These are phyloP conservation scores for Puffinus mauretanicus DNA, from an alignment of 2,113 vertebrate species.

Conservation along the genomic window DNA sequence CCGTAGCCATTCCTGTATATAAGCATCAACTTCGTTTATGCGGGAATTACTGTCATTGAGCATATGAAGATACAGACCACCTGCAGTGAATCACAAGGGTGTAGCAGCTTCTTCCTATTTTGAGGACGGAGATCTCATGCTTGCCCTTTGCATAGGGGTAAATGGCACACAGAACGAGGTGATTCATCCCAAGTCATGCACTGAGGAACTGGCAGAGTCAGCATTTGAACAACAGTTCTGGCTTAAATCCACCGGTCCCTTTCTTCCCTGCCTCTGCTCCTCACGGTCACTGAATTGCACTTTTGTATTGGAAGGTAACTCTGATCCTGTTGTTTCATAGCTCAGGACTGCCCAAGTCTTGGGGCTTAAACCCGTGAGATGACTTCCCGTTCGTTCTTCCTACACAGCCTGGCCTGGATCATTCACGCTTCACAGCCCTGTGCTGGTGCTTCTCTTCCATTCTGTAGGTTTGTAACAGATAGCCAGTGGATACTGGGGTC, in stretches of 20 bases:
- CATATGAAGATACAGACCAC: neutral
- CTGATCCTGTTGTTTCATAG: neutral
- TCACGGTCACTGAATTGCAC: neutral
- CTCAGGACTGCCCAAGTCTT: neutral
- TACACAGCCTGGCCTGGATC: neutral
- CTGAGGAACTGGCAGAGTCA: neutral
- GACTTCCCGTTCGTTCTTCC: neutral
- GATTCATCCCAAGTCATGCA: constrained; percentile 5
- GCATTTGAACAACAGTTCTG: neutral
- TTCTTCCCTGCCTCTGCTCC: neutral
- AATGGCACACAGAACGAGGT: neutral
- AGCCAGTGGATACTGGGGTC: neutral
- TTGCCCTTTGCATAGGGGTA: neutral
- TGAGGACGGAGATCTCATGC: neutral
- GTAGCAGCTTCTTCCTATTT: neutral
- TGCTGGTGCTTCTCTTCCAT: neutral
- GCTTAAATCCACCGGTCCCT: accelerated
- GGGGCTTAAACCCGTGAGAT: neutral
- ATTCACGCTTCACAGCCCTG: neutral
- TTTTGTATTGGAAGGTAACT: neutral
- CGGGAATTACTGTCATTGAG: neutral
- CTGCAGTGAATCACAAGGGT: neutral
- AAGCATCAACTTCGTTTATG: neutral
- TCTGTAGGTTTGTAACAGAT: neutral
- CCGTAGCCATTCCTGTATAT: neutral